Base-by-base conservation (phyloP, 2,888 invertebrate species). In the Melanostoma mellinum region DNA sequence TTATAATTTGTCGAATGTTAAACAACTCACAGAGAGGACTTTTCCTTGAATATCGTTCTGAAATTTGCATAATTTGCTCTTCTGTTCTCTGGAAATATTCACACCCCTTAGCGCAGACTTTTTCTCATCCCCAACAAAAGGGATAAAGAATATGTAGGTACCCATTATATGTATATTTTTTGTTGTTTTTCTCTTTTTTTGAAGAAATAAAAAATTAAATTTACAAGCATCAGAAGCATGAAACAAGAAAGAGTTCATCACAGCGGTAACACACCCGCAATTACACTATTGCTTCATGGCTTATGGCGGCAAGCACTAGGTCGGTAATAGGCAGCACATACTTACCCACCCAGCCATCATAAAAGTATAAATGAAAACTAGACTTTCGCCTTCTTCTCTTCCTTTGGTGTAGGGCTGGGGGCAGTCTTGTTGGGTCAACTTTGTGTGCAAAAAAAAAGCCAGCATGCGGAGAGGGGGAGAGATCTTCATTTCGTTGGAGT, bases 21-120 rank as follows among this genome's bases (percentile, higher is more conserved):
- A 69, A 61, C 33, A 10, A 65, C 67, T 60, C 33, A 36, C 32
- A 60, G 61, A 53, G 52, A 78, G 48, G 73, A 78, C 61, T 77
- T 68, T 81, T 63, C 50, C 42, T 36, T 42, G 52, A 69, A 71
- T 72, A 72, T 63, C 69, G 46, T 65, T 65, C 55, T 38, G 42
- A 55, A 84, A 84, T 84, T 84, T 84, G 53, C 82, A 84, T 84
- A 84, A 84, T 69, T 78, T 69, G 74, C 58, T 74, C 63, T 42
- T 61, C 61, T 35, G 61, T 58, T 82, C 50, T 69, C 58, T 35
- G 36, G 60, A 60, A 55, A 53, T 30, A 5, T 55, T 56, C 48
- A 4, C 52, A 50, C 40, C 35, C 55, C 55, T 69, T 35, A 38
- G 36, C 33, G 4, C 63, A 20, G 10, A 48, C 20, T 20, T 20